Evolutionary conservation across 2,797 vertebrate species (phyloP), one percentile per base, ranked within the genome.

Genomic region (Epinephelus malabaricus): DNA sequence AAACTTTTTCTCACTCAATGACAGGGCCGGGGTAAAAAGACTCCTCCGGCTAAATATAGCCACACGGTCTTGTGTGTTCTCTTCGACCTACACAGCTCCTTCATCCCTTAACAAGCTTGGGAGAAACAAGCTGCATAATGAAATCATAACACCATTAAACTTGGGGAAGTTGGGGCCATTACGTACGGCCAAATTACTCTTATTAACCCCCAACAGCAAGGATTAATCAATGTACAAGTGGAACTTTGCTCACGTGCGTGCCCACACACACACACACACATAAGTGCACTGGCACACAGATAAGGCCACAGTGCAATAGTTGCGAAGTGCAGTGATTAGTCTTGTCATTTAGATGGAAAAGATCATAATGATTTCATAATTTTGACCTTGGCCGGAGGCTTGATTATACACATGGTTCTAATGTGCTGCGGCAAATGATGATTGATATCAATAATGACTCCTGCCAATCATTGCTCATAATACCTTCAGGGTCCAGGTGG

Each of bases 381-480:
- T 88, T 88, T 94, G 93, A 95, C 94, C 93, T 94, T 94, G 92
- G 89, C 89, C 83, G 47, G 73, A 89, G 85, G 91, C 89, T 85
- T 77, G 88, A 89, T 91, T 89, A 81, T 88, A 90, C 91, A 93
- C 87, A 80, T 76, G 83, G 76, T 89, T 79, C 60, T 94, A 92
- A 94, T 90, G 89, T 77, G 86, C 77, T 78, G 78, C 67, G 56
- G 83, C 81, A 92, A 94, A 94, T 90, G 78, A 94, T 92, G 90
- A 94, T 94, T 92, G 93, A 94, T 94, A 86, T 86, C 56, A 56
- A 23, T 92, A 88, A 94, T 81, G 89, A 85, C 76, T 86, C 18
- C 86, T 91, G 93, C 84, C 92, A 94, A 89, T 94, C 92, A 92
- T 18, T 6, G 68, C 68, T 86, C 67, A 27, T 75, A 70, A 71